A percentile compares a stretch with the other conserved stretches of the same genome.
Conservation (phyloP, 2,797 vertebrate genomes). For the Gallinago nigripennis region DNA sequence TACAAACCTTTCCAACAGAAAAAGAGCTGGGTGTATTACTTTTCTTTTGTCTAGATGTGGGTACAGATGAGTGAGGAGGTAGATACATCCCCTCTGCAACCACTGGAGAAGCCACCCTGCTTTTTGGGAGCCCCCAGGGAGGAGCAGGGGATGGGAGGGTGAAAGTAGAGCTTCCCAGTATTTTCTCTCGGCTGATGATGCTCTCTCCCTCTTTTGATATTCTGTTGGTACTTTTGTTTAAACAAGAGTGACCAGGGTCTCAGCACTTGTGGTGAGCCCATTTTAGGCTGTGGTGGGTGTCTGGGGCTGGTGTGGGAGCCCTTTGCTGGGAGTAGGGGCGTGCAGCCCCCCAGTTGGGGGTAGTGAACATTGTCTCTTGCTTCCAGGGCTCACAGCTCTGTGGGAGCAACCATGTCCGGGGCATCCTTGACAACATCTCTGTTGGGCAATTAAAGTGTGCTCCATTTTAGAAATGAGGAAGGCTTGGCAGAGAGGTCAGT, state of each 20-base stretch:
- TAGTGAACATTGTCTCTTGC: accelerated
- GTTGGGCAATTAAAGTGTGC: accelerated
- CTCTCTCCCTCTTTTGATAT: too few relatives aligned
- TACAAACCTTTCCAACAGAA: neutral
- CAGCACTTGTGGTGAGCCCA: neutral
- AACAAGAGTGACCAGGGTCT: neutral
- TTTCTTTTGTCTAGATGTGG: neutral
- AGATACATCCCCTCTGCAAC: neutral
- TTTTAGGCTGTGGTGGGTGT: neutral
- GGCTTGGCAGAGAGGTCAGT: neutral
- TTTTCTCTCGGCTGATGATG: neutral
- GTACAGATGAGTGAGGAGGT: neutral
- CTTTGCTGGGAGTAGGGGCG: neutral
- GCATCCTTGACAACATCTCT: neutral
- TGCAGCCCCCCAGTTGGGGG: neutral
- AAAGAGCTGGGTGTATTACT: neutral
- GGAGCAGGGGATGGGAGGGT: neutral
- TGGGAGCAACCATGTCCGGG: neutral
- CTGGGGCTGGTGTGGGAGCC: neutral
- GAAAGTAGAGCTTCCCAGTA: neutral
- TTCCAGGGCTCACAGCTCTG: neutral
- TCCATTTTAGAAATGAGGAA: neutral
- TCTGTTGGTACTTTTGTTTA: neutral
- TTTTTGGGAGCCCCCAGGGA: neutral
- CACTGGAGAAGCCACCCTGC: neutral